These are phyloP conservation scores for Troides oblongomaculatus DNA, from an alignment of 2,888 invertebrate species.

Conservation along the genomic window DNA sequence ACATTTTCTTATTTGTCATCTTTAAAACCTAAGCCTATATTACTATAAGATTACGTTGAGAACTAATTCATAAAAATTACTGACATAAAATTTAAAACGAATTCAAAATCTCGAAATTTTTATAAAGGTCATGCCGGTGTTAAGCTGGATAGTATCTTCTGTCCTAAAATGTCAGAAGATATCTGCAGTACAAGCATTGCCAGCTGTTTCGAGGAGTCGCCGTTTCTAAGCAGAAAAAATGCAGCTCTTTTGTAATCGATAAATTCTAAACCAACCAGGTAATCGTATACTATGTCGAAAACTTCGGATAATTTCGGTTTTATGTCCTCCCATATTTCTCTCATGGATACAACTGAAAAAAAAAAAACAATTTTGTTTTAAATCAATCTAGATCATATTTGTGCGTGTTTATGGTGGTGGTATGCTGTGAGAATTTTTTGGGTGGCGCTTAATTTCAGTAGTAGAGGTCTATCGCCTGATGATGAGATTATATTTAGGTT, in stretches of 20 bases:
- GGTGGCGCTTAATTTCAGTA: no score
- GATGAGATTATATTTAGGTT: no score
- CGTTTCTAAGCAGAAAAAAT: constrained; percentile 47
- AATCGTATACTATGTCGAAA: constrained; percentile 68
- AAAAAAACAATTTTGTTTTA: background rate
- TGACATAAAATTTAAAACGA: background rate
- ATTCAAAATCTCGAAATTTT: background rate
- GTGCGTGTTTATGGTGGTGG: no score
- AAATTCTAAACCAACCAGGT: constrained; percentile 61
- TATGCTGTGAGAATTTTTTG: no score
- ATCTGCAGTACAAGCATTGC: constrained; percentile 59
- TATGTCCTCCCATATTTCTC: constrained; percentile 64
- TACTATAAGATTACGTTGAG: no score
- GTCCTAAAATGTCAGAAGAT: constrained; percentile 54
- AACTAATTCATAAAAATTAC: background rate
- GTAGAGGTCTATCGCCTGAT: no score
- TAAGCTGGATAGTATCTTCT: constrained; percentile 60
- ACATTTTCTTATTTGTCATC: no score
- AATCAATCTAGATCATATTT: no score
- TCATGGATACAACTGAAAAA: constrained; percentile 60
- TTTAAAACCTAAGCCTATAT: no score
- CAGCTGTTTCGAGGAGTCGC: constrained; percentile 45
- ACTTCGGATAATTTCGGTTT: constrained; percentile 55
- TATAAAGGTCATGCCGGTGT: constrained; percentile 32
- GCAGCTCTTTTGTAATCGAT: constrained; percentile 60